phyloP scores from a whole-genome alignment of 2,797 vertebrate genomes.

The Sparus aurata region DNA sequence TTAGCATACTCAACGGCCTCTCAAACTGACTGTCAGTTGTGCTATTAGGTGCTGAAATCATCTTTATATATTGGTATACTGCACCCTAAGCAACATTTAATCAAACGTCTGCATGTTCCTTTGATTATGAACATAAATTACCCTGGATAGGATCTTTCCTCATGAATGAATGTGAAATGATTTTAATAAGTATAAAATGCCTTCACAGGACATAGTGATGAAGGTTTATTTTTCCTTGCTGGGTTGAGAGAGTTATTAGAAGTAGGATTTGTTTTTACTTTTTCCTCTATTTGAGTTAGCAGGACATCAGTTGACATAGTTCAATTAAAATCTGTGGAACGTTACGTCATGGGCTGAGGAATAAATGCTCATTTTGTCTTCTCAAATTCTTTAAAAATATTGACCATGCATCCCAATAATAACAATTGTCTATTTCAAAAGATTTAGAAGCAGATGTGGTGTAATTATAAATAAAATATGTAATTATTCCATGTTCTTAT shows the following conservation, averaged over 20 bases:
- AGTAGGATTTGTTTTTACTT: neutral
- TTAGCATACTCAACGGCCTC: constrained; percentile 30
- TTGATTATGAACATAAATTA: neutral
- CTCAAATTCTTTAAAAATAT: too few species aligned
- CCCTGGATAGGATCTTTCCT: neutral
- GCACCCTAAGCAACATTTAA: neutral
- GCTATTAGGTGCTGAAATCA: neutral
- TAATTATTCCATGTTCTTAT: too few species aligned
- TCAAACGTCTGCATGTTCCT: neutral
- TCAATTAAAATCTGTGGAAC: neutral
- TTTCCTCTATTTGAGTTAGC: neutral
- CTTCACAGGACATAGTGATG: constrained; percentile 4
- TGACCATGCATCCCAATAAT: neutral
- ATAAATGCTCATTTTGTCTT: neutral
- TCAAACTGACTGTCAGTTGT: constrained; percentile 24
- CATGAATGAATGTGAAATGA: neutral
- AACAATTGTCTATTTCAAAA: neutral
- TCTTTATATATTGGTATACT: neutral
- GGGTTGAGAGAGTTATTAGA: neutral
- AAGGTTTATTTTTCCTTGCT: neutral
- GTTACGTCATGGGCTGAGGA: neutral
- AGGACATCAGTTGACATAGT: neutral
- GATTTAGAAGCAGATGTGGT: neutral
- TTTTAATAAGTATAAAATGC: neutral
- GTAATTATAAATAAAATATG: too few species aligned